Evolutionary conservation across 2,888 invertebrate genomes (phyloP), one percentile per base, ranked within the genome.

Genomic region (Thecocarcelia acutangulata): DNA sequence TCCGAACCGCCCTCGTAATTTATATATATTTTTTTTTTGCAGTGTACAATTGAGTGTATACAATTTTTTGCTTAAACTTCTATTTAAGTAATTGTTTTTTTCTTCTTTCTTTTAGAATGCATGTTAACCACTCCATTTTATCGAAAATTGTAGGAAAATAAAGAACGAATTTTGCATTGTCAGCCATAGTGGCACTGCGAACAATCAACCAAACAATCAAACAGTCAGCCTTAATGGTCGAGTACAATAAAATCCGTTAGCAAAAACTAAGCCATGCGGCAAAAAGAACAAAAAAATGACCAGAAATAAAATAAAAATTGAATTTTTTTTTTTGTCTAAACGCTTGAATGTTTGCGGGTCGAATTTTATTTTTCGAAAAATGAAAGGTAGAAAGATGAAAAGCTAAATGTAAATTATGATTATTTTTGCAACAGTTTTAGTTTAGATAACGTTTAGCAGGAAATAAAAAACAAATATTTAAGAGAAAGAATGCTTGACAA

Each of bases 231-330:
- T 54, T 70, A 61, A 66, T 70, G 46, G 56, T 78, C 48, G 59
- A n/a, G 21, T 21, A 70, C 64, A 78, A 78, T 66, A 59, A 74
- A 78, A 74, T 70, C 78, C 64, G 69, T 70, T 70, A 66, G 33
- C 69, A 77, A 46, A 72, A 78, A 74, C 59, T 54, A 70, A 70
- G 24, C 64, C 58, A 64, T 21, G 50, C 74, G 64, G 68, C 73
- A 73, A 56, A 0, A 11, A 12, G 13, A 33, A 44, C 0, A 33
- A 17, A n/a, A 48, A 17, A 40, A 37, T 9, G 33, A 1, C 13
- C n/a, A 19, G 15, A 17, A 56, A 17, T 21, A 15, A 17, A 40
- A 28, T 5, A 37, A 13, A 37, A 19, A 19, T 15, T 8, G 15
- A 3, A 8, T 19, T 19, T 37, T 19, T 42, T 40, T 13, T 44